A percentile compares a stretch with the other conserved stretches of the same genome.
phyloP scores from a whole-genome alignment of 2,113 vertebrate genomes.

The Psilopsiagon aymara region DNA sequence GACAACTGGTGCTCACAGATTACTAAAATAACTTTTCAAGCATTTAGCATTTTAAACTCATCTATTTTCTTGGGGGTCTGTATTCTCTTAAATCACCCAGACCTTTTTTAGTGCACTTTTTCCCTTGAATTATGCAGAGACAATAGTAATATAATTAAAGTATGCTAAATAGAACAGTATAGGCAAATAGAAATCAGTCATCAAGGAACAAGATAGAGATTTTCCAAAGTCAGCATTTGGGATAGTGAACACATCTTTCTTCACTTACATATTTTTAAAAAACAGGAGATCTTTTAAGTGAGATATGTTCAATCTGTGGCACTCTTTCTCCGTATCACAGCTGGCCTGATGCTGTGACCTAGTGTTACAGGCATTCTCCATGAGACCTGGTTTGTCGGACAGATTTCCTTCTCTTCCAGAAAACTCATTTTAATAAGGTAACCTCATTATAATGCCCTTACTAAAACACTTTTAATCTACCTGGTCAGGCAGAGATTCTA shows the following conservation, averaged over 20 bases:
- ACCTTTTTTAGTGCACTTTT: not conserved
- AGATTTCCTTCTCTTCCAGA: not conserved
- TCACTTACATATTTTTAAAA: not conserved
- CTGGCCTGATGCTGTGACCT: not conserved
- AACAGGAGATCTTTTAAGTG: not conserved
- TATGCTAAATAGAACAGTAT: not conserved
- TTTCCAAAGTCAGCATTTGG: not conserved
- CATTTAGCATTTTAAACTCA: not conserved
- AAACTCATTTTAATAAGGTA: not conserved
- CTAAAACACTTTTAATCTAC: not conserved
- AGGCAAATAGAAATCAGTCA: not conserved
- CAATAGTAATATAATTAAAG: not conserved
- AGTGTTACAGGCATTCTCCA: not conserved
- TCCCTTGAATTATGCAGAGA: not conserved
- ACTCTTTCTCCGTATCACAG: not conserved
- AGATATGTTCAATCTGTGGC: not conserved
- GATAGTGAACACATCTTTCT: not conserved
- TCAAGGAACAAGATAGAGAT: not conserved
- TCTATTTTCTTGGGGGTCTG: not conserved
- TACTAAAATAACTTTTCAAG: not conserved
- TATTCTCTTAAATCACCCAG: not conserved
- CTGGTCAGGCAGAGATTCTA: not conserved
- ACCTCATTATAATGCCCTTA: not conserved
- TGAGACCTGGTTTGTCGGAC: not conserved
- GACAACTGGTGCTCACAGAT: not conserved